Evolutionary conservation across 2,888 invertebrate species (phyloP), one percentile per base, ranked within the genome.

Genomic region (Cosmopolites sordidus): DNA sequence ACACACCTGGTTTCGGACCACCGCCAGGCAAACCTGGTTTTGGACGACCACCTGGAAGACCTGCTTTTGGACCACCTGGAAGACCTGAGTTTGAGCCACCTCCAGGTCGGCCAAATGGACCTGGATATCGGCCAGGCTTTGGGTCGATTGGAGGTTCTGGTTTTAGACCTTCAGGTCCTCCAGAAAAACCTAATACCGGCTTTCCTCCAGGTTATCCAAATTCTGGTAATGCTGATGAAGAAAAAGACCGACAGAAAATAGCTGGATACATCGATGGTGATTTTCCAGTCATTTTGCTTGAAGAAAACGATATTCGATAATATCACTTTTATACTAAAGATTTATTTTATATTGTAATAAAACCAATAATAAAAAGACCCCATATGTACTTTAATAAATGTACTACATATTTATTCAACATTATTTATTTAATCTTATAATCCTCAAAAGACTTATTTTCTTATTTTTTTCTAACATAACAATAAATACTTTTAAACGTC

Each of bases 291-390:
- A 62, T 65, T 42, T 58, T 62, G 29, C 53, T 65, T 16, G 51
- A 61, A 39, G 60, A 65, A 43, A 64, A 62, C 46, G 65, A 65
- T 56, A 62, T 65, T 16, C 53, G 63, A 51, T 49, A 57, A 58
- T 60, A 58, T 27, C 9, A 6, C 9, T 6, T 9, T 27, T 27
- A 5, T 27, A 6, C 27, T 27, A 27, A 6, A 27, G 5, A 27
- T 27, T 27, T 27, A 27, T n/a, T n/a, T n/a, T n/a, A n/a, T n/a
- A n/a, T n/a, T n/a, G n/a, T n/a, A 22, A 22, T 22, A 22, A 22
- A 22, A 22, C 22, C 22, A 22, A n/a, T n/a, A n/a, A n/a, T n/a
- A n/a, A n/a, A n/a, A n/a, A n/a, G n/a, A n/a, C n/a, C n/a, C n/a
- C n/a, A n/a, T n/a, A n/a, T n/a, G n/a, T n/a, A n/a, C n/a, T n/a